Conservation (phyloP, 1,140 invertebrate genomes). For the Drosophila mayri region DNA sequence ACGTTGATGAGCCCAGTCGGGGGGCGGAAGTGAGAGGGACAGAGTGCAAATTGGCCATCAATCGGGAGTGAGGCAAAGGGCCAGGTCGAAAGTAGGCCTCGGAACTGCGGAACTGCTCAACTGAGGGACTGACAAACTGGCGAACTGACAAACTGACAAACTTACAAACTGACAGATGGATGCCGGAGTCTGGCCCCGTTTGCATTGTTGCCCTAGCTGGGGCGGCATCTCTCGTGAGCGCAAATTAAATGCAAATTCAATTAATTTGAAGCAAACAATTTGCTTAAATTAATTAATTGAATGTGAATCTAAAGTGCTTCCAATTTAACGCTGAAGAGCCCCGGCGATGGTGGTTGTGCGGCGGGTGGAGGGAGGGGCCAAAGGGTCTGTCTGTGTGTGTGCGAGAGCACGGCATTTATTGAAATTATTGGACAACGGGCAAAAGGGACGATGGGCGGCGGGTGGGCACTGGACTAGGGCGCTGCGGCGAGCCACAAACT, state of each 20-base stretch:
- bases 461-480: background rate
- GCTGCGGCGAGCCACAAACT: slow-evolving; percentile 66
- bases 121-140: slow-evolving; percentile 17
- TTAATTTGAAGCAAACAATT: slow-evolving; percentile 84
- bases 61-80: slow-evolving; percentile 23
- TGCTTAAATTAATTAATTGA: slow-evolving; percentile 85
- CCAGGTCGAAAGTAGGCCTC: slow-evolving; percentile 36
- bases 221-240: slow-evolving; percentile 62
- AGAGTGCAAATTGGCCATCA: slow-evolving; percentile 62
- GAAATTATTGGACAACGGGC: slow-evolving; percentile 70
- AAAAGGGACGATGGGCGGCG: background rate
- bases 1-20: slow-evolving; percentile 28
- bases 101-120: slow-evolving; percentile 20
- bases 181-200: slow-evolving; percentile 29
- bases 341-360: slow-evolving; percentile 15
- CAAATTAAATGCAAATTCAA: slow-evolving; percentile 84
- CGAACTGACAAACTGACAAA: slow-evolving; percentile 6
- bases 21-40: background rate
- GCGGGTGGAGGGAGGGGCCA: background rate
- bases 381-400: slow-evolving; percentile 16
- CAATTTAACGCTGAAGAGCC: slow-evolving; percentile 73
- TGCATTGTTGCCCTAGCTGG: slow-evolving; percentile 36
- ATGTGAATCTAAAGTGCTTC: slow-evolving; percentile 81
- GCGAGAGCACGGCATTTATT: slow-evolving; percentile 64
- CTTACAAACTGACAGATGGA: slow-evolving; percentile 47